Base-by-base conservation (phyloP, 2,797 vertebrate species). In the Paramormyrops hopkinsi region DNA sequence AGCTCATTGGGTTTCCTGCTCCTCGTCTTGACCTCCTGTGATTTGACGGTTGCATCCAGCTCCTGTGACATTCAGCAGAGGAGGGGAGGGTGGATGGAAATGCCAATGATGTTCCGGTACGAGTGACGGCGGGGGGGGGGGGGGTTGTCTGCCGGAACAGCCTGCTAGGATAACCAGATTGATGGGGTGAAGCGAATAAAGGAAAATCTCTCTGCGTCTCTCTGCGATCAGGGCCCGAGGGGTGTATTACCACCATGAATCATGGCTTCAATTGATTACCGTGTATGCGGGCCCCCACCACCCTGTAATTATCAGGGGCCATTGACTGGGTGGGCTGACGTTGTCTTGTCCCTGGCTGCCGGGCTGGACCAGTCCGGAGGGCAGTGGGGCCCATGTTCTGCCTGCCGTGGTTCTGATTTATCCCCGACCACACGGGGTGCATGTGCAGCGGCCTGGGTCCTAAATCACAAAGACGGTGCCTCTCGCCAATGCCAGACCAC, bases 401-500 rank as follows among this genome's bases (percentile, higher is more conserved):
- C 50, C 53, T 3, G 9, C 73, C 73, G 22, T 7, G 56, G 54
- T 29, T 73, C 53, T 84, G 86, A 90, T 85, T 88, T 54, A 86
- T 53, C 3, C 19, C 79, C 11, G 22, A 44, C 46, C 46, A 33
- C 87, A 33, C 53, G 48, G 22, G 29, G 56, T n/a, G 82, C 25
- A n/a, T 73, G 37, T 46, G 2, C 1, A 84, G 5, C 7, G 82
- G 54, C 29, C 25, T 1, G 8, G 12, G 17, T 41, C 44, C 44
- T 90, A 88, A 90, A 90, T 90, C 87, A 46, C 87, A 1, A 50
- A 83, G 76, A 9, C 8, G 25, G 29, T 44, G 46, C 59, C 46
- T 8, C n/a, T 53, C 82, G 37, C 88, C 89, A 88, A 88, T 88
- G 88, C 90, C 88, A 90, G n/a, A 51, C 41, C 19, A 11, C 88